These are phyloP conservation scores for Patella vulgata DNA, from an alignment of 1,140 invertebrate genomes.

Conservation along the genomic window DNA sequence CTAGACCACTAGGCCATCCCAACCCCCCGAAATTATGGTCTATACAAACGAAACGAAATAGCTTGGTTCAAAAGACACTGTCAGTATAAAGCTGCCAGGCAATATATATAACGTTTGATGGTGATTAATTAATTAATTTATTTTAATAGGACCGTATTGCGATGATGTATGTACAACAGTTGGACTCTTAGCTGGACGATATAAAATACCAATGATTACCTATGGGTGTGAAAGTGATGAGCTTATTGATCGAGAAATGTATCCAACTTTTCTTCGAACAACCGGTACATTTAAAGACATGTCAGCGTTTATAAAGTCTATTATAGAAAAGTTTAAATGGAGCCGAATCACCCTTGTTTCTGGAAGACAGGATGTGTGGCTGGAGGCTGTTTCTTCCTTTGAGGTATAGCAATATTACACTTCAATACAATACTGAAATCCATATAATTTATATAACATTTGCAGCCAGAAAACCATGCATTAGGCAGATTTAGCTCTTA, in stretches of 20 bases:
- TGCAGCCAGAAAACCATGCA: background rate
- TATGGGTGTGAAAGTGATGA: constrained; percentile 59
- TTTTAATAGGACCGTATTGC: constrained; percentile 40
- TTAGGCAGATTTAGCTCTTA: no score
- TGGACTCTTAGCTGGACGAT: constrained; percentile 36
- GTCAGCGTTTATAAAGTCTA: constrained; percentile 22
- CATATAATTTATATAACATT: background rate
- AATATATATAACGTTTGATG: no score
- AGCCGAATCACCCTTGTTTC: constrained; percentile 33
- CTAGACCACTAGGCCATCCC: no score
- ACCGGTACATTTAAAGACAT: constrained; percentile 29
- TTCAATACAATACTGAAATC: background rate
- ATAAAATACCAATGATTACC: constrained; percentile 44
- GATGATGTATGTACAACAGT: constrained; percentile 40
- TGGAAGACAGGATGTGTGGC: constrained; percentile 36
- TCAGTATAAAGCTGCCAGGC: no score
- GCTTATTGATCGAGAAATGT: constrained; percentile 18
- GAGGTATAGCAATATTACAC: constrained; percentile 26
- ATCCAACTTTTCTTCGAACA: constrained; percentile 28
- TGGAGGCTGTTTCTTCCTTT: constrained; percentile 31
- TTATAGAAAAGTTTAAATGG: constrained; percentile 33
- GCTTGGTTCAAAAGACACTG: no score
- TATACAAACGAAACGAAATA: no score
- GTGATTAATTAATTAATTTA: background rate
- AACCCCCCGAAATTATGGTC: no score